Evolutionary conservation across 1,140 invertebrate genomes (phyloP), one percentile per base, ranked within the genome.

Genomic region (Proctacanthus coquilletti): DNA sequence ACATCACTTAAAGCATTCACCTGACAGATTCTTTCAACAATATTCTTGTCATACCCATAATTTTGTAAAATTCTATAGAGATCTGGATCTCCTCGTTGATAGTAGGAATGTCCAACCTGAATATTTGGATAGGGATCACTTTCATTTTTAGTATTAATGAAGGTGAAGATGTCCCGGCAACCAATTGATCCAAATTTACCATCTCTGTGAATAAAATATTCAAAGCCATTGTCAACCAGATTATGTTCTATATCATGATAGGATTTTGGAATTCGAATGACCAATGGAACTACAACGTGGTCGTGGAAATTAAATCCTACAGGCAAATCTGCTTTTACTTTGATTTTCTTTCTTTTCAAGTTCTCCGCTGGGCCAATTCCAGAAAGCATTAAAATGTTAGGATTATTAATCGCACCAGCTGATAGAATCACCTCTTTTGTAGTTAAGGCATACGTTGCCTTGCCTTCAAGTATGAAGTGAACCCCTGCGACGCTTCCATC

Each of bases 351-450:
- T 41, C 71, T 60, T 20, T 69, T 47, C 3, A 91, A 51, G 45
- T 84, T 73, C 15, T 71, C 51, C 36, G 64, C 68, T 5, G 77
- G 77, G 17, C 80, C 80, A 23, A 84, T 70, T 11, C 80, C 80
- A 15, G 77, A 80, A 1, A 82, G 47, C 70, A 83, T 76, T 5
- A 84, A 46, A 10, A 84, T 45, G 48, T 77, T 66, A 0, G 78
- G 75, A 29, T 70, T 68, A 25, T 65, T 64, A 38, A 58, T 65
- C 38, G 53, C 62, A 37, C 79, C 80, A 6, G 68, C 71, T 0
- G 74, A 72, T 11, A 82, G 18, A 33, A 81, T 69, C 0, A 76
- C 64, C 56, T 78, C 75, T 44, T 72, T 69, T 25, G 63, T 65
- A 3, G 71, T 71, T 64, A 27, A 63, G 47, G 32, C 62, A 43